phyloP scores from a whole-genome alignment of 2,113 vertebrate genomes.

The Sorex araneus region DNA sequence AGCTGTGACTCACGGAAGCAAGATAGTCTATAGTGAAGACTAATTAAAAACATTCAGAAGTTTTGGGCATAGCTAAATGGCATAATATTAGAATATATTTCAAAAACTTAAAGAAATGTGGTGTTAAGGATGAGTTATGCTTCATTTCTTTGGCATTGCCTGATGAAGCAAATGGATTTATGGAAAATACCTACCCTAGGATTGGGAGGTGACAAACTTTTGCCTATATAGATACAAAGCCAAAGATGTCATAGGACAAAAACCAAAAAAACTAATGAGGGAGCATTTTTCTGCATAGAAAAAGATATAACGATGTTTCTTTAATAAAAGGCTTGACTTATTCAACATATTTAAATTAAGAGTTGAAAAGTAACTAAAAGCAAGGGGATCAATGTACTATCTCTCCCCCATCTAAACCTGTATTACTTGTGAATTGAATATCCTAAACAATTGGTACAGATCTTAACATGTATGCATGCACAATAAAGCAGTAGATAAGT shows the following conservation, averaged over 20 bases:
- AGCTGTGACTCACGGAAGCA: neutral
- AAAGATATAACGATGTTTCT: neutral
- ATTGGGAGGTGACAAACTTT: neutral
- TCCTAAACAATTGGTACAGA: neutral
- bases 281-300: slow-evolving; percentile 52
- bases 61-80: neutral
- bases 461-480: neutral
- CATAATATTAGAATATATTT: neutral
- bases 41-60: slow-evolving; percentile 26
- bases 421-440: slow-evolving; percentile 35
- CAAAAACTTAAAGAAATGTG: slow-evolving; percentile 8
- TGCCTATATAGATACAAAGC: neutral
- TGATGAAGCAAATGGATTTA: neutral
- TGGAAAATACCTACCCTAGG: slow-evolving; percentile 4
- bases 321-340: slow-evolving; percentile 3
- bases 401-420: neutral
- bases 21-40: neutral
- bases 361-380: slow-evolving; percentile 29
- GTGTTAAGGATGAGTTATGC: neutral
- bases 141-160: neutral
- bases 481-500: neutral
- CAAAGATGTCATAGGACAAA: neutral
- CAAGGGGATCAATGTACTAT: neutral
- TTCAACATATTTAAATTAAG: slow-evolving; percentile 50
- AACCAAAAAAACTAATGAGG: neutral